These are phyloP conservation scores for Noctuana brunneofusca DNA, from an alignment of 2,888 invertebrate genomes.

Conservation along the genomic window DNA sequence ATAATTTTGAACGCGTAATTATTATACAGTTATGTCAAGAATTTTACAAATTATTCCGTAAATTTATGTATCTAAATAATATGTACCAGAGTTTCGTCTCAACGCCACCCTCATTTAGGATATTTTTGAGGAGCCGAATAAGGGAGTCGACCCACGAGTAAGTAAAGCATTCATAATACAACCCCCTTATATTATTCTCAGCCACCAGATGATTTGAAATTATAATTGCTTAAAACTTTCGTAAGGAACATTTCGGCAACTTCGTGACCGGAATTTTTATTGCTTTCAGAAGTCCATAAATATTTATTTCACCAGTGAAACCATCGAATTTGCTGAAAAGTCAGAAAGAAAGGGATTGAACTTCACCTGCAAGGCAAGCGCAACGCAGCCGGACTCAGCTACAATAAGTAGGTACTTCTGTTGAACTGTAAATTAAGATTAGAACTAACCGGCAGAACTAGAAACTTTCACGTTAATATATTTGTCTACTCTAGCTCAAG, in stretches of 20 bases:
- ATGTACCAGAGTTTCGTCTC: too few relatives aligned
- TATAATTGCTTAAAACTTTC: constrained; percentile 20
- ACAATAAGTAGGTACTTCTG: constrained; percentile 38
- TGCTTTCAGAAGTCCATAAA: constrained; percentile 25
- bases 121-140: too few relatives aligned
- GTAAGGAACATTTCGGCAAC: constrained; percentile 10
- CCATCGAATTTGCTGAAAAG: background rate
- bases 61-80: too few relatives aligned
- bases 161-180: background rate
- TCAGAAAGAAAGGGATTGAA: constrained; percentile 30
- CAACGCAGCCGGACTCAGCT: constrained; percentile 9
- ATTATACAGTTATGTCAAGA: too few relatives aligned
- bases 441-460: constrained; percentile 55
- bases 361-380: constrained; percentile 17
- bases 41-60: too few relatives aligned
- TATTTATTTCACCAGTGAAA: constrained; percentile 24
- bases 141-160: too few relatives aligned
- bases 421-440: constrained; percentile 68
- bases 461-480: constrained; percentile 57
- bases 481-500: constrained; percentile 51
- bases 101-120: too few relatives aligned
- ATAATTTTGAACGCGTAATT: constrained; percentile 49
- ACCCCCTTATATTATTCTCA: constrained; percentile 43
- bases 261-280: constrained; percentile 18
- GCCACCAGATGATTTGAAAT: constrained; percentile 33